These are phyloP conservation scores for Griposia aprilina DNA, from an alignment of 2,888 invertebrate species.

Conservation along the genomic window DNA sequence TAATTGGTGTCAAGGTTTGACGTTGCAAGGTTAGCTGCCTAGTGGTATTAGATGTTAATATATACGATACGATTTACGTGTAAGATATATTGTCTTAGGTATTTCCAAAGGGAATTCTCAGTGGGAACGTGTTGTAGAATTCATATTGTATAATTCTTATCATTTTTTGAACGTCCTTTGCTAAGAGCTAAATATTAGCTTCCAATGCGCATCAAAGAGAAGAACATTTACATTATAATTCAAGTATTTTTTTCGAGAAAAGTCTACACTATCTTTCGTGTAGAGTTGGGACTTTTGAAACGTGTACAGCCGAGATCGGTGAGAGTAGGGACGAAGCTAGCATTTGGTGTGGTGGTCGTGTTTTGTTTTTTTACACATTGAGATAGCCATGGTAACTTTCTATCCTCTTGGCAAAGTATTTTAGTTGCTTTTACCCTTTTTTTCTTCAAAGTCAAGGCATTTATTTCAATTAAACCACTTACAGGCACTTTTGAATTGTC, in stretches of 20 bases:
- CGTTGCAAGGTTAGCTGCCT: neutral
- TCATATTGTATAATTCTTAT: constrained; percentile 15
- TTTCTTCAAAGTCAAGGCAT: too few relatives aligned
- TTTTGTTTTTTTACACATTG: neutral
- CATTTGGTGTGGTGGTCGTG: neutral
- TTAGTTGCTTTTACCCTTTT: neutral
- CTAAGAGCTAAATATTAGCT: too few relatives aligned
- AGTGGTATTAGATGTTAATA: neutral
- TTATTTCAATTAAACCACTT: too few relatives aligned
- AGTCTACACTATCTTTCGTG: too few relatives aligned
- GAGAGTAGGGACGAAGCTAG: too few relatives aligned
- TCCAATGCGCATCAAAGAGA: neutral
- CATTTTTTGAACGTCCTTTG: too few relatives aligned
- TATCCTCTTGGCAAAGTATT: neutral
- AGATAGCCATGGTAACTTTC: neutral
- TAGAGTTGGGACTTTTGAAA: too few relatives aligned
- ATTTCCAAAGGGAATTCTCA: constrained; percentile 2
- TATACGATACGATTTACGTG: neutral
- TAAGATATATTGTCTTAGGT: neutral
- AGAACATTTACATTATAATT: neutral
- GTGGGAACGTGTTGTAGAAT: too few relatives aligned
- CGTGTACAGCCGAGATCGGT: too few relatives aligned
- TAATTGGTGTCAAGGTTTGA: too few relatives aligned
- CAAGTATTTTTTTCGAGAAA: neutral
- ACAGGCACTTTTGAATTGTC: too few relatives aligned